Conservation (phyloP, 2,888 invertebrate genomes). For the Clivina fossor region DNA sequence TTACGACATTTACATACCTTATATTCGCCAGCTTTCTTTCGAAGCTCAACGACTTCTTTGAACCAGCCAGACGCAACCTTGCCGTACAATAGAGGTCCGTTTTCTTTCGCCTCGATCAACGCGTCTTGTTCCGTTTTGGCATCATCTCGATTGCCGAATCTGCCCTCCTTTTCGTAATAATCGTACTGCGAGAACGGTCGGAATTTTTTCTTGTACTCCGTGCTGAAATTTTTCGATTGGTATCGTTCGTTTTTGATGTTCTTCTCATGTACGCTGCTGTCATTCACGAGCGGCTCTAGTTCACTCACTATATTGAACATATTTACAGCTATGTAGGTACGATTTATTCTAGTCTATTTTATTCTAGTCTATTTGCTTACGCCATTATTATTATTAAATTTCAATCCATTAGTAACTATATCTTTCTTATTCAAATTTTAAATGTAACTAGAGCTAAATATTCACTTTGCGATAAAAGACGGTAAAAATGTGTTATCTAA, state of each 20-base stretch:
- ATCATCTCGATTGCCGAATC: slow-evolving; percentile 64
- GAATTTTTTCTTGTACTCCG: slow-evolving; percentile 81
- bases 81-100: slow-evolving; percentile 46
- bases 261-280: slow-evolving; percentile 59
- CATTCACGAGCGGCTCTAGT: slow-evolving; percentile 74
- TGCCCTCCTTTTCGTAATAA: slow-evolving; percentile 70
- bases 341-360: no score
- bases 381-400: no score
- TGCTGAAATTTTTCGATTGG: slow-evolving; percentile 68
- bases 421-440: no score
- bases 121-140: slow-evolving; percentile 61
- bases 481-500: no score
- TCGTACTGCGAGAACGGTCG: slow-evolving; percentile 80
- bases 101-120: slow-evolving; percentile 45
- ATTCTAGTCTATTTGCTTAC: no score
- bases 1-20: slow-evolving; percentile 70
- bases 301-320: slow-evolving; percentile 61
- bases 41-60: slow-evolving; percentile 87
- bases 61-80: slow-evolving; percentile 67
- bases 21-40: slow-evolving; percentile 94
- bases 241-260: slow-evolving; percentile 41
- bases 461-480: no score
- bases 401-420: no score
- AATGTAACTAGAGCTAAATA: no score
- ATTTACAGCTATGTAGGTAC: no score